A percentile compares a stretch with the other conserved stretches of the same genome.
phyloP scores from a whole-genome alignment of 2,888 invertebrate species.

The Panopea generosa region DNA sequence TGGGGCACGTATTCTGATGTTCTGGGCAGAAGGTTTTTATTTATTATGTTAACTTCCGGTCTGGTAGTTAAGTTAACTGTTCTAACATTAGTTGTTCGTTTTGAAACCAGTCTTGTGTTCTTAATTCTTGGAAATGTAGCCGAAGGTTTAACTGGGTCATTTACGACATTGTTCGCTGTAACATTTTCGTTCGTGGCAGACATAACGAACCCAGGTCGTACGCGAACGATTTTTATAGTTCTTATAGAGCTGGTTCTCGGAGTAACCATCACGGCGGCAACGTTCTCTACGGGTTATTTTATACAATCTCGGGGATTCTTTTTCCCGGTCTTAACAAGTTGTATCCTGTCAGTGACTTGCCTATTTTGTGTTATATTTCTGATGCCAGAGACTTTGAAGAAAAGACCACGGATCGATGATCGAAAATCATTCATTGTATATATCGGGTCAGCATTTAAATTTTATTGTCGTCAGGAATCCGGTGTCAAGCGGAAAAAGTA shows the following conservation, averaged over 20 bases:
- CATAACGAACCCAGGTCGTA: slow-evolving; percentile 37
- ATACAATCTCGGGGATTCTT: slow-evolving; percentile 36
- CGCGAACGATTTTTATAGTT: slow-evolving; percentile 48
- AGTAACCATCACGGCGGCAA: slow-evolving; percentile 24
- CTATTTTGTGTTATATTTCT: slow-evolving; percentile 19
- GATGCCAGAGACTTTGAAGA: slow-evolving; percentile 41
- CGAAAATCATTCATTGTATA: too few species aligned
- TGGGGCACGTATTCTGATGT: slow-evolving; percentile 54
- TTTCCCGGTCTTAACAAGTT: slow-evolving; percentile 25
- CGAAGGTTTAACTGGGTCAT: slow-evolving; percentile 48
- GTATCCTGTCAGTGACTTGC: slow-evolving; percentile 7
- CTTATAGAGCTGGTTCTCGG: slow-evolving; percentile 41
- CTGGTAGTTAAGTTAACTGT: slow-evolving; percentile 7
- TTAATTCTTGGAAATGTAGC: slow-evolving; percentile 28
- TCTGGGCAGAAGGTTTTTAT: slow-evolving; percentile 50
- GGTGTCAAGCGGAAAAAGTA: slow-evolving; percentile 14
- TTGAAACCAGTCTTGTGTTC: slow-evolving; percentile 29
- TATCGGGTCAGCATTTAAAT: too few species aligned
- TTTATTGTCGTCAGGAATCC: too few species aligned
- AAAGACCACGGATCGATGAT: too few species aligned
- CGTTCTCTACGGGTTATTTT: slow-evolving; percentile 44
- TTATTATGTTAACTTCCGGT: slow-evolving; percentile 34
- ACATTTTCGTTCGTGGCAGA: slow-evolving; percentile 50
- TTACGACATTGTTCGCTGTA: slow-evolving; percentile 31
- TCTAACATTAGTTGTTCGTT: slow-evolving; percentile 20